phyloP scores from a whole-genome alignment of 2,113 vertebrate species.

The Sisor rabdophorus region DNA sequence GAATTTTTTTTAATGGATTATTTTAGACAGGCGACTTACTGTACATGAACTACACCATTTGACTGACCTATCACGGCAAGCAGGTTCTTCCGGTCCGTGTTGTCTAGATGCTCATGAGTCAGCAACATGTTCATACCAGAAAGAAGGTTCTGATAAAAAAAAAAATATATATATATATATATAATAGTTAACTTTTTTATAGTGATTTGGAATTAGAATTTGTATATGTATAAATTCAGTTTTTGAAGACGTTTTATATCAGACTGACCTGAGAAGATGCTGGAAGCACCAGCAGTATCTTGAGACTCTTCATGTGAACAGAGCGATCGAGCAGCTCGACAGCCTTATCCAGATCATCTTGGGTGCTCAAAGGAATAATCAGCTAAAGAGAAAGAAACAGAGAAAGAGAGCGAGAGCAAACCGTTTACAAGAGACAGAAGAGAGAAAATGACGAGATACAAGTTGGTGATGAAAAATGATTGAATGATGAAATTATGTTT shows the following conservation, averaged over 20 bases:
- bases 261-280: conserved; percentile 79
- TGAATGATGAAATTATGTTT: not conserved
- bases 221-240: too few relatives aligned
- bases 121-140: conserved; percentile 78
- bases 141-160: conserved; percentile 64
- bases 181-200: too few relatives aligned
- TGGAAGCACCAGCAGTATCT: conserved; percentile 89
- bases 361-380: conserved; percentile 92
- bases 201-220: too few relatives aligned
- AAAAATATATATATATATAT: too few relatives aligned
- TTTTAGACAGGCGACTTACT: not conserved
- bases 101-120: conserved; percentile 86
- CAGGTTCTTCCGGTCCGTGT: conserved; percentile 80
- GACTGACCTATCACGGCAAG: conserved; percentile 80
- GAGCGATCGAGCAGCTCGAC: conserved; percentile 94
- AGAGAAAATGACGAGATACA: not conserved
- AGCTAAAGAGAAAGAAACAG: conserved; percentile 64
- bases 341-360: conserved; percentile 96
- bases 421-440: not conserved
- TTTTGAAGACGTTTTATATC: not conserved
- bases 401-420: not conserved
- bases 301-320: conserved; percentile 97
- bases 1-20: not conserved
- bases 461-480: not conserved
- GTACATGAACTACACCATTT: not conserved